A percentile compares a stretch with the other conserved stretches of the same genome.
Evolutionary conservation across 2,797 vertebrate species (phyloP).

Genomic region (Eulemur albifrons): DNA sequence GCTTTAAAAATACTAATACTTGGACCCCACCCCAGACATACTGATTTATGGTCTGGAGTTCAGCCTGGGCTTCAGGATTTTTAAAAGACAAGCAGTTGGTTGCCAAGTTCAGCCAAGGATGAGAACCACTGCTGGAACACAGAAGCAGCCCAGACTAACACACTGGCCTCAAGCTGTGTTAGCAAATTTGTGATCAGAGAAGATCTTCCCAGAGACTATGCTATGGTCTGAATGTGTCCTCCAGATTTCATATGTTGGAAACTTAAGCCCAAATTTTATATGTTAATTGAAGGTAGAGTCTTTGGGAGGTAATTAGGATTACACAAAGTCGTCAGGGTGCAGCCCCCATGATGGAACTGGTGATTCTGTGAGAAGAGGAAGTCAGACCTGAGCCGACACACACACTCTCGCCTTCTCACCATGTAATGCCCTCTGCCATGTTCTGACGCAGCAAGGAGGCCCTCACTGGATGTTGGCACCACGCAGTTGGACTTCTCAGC

Average conservation of each 20-base stretch:
- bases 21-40: neutral
- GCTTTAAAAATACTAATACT: neutral
- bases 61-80: neutral
- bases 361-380: neutral
- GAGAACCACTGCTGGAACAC: neutral
- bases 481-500: neutral
- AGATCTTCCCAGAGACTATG: neutral
- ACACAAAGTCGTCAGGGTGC: neutral
- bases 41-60: neutral
- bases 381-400: neutral
- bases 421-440: neutral
- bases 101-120: neutral
- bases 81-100: neutral
- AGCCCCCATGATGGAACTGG: too few species aligned
- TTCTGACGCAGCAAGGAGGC: neutral
- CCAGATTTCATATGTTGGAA: neutral
- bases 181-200: neutral
- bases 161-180: neutral
- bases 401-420: neutral
- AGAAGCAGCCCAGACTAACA: neutral
- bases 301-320: neutral
- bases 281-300: neutral
- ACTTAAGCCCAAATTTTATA: neutral
- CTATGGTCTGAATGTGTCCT: neutral
- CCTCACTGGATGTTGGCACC: accelerated